A percentile compares a stretch with the other conserved stretches of the same genome.
Evolutionary conservation across 2,797 vertebrate species (phyloP).

Genomic region (Sebastolobus altivelis): DNA sequence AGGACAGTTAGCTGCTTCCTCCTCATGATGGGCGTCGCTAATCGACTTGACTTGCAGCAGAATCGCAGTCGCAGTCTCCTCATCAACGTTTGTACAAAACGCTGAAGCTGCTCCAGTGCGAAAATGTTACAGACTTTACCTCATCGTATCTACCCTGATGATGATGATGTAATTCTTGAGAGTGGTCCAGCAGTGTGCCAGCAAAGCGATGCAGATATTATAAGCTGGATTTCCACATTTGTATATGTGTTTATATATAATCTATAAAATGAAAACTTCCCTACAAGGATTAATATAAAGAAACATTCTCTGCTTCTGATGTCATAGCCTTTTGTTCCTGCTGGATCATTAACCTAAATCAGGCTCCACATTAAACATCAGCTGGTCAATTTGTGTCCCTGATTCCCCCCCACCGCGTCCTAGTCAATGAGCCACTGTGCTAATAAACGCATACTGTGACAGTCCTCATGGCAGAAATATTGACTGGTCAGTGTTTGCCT

Average conservation of each 20-base stretch:
- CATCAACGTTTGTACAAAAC: slow-evolving; percentile 14
- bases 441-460: slow-evolving; percentile 41
- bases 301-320: neutral
- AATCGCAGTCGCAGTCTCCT: slow-evolving; percentile 21
- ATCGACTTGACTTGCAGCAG: slow-evolving; percentile 59
- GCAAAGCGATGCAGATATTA: slow-evolving; percentile 4
- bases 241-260: neutral
- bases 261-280: neutral
- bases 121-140: slow-evolving; percentile 37
- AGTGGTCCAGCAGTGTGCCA: neutral
- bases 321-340: neutral
- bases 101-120: slow-evolving; percentile 11
- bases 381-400: slow-evolving; percentile 43
- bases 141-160: slow-evolving; percentile 16
- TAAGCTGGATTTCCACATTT: neutral
- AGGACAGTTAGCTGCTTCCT: slow-evolving; percentile 53
- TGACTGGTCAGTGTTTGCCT: slow-evolving; percentile 34
- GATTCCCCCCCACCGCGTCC: neutral
- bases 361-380: slow-evolving; percentile 32
- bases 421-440: slow-evolving; percentile 49
- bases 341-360: slow-evolving; percentile 46
- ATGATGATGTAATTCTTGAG: slow-evolving; percentile 11
- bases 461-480: slow-evolving; percentile 30
- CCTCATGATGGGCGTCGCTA: slow-evolving; percentile 54
- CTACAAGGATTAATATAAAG: neutral